Evolutionary conservation across 2,888 invertebrate species (phyloP), one percentile per base, ranked within the genome.

Genomic region (Poecilobothrus nobilitatus): DNA sequence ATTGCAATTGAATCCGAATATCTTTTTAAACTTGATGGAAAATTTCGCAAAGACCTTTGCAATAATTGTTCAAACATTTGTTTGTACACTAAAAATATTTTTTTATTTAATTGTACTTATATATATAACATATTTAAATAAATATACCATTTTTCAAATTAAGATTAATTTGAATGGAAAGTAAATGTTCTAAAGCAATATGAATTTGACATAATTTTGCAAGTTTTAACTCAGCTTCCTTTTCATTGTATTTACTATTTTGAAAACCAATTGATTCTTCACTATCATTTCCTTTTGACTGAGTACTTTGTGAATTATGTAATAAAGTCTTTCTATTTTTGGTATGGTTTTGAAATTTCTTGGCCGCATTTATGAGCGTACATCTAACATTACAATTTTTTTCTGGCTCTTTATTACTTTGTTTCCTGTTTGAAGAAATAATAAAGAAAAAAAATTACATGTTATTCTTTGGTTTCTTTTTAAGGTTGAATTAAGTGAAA

Each of bases 181-280:
- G 62, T 12, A 82, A 70, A 73, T 82, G 82, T 70, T 82, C 82
- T 68, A 82, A 66, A 0, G 78, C 75, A 66, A 79, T 77, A 70
- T 82, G 81, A 12, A 80, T 76, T 74, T 81, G 81, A 21, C 78
- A 73, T 2, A 82, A 68, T 68, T 78, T 78, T 0, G 79, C 76
- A n/a, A 82, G 67, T 15, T 74, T 74, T 18, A 70, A 71, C 63
- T 76, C 75, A 34, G 76, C 76, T 44, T 78, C 77, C 0, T 70
- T 68, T 67, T 75, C 74, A 73, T 76, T 74, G 65, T 81, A 82
- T 67, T 75, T 75, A 53, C 81, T 81, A 71, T 82, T 81, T 70
- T 77, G 78, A 63, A 82, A 79, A 0, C 76, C 80, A 2, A 76
- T 67, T 1, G 71, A 69, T 34, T 77, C 75, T 37, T 74, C 71